These are phyloP conservation scores for Anneissia japonica DNA, from an alignment of 35 echinoderm and acorn worm genomes.

Conservation along the genomic window DNA sequence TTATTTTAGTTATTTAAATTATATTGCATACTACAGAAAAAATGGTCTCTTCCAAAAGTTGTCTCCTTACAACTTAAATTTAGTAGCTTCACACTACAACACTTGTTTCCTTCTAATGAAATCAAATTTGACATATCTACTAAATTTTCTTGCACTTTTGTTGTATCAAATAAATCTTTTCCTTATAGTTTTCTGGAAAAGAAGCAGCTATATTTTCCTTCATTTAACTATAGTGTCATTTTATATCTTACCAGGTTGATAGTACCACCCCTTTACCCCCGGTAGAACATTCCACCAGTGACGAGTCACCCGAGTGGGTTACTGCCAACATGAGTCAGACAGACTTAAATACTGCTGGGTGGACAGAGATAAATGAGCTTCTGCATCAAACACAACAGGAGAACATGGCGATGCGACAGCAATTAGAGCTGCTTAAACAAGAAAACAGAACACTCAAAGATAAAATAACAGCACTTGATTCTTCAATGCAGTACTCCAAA, in stretches of 20 bases:
- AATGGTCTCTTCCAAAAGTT: not conserved
- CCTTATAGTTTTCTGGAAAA: not conserved
- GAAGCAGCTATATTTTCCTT: not conserved
- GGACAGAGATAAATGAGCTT: conserved; percentile 87
- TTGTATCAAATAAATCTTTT: too few relatives aligned
- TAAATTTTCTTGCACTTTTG: not conserved
- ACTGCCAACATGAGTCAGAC: conserved; percentile 43
- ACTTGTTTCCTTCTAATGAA: not conserved
- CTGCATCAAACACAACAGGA: conserved; percentile 96
- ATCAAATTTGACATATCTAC: not conserved
- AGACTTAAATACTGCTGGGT: conserved; percentile 53
- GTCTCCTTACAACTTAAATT: not conserved
- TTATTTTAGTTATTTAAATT: too few relatives aligned
- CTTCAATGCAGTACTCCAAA: conserved; percentile 50
- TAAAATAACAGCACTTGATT: conserved; percentile 37
- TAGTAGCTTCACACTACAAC: not conserved
- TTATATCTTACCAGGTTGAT: not conserved
- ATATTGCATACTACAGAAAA: not conserved
- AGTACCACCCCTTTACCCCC: not conserved
- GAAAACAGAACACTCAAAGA: conserved; percentile 86
- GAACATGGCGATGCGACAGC: conserved; percentile 86
- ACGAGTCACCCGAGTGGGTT: not conserved
- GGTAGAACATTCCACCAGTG: conserved; percentile 1
- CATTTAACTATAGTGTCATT: not conserved
- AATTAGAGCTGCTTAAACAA: conserved; percentile 66